Conservation (phyloP, 37 sponge, comb jelly and placozoan species). For the Agelas oroides region DNA sequence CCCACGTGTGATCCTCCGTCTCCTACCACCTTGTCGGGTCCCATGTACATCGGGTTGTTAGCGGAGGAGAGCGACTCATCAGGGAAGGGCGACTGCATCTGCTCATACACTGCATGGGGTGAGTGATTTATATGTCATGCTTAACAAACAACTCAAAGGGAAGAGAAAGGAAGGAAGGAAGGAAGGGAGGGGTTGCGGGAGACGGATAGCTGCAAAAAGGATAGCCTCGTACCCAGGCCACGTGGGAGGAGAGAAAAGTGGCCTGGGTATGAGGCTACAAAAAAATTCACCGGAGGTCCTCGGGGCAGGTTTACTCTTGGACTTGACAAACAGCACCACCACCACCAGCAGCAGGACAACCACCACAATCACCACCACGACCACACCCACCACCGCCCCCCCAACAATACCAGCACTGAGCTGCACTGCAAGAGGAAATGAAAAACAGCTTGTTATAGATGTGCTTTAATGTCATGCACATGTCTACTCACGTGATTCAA, state of each 20-base stretch:
- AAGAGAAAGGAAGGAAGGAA: neutral
- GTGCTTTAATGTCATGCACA: neutral
- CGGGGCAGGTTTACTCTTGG: neutral
- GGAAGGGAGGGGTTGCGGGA: no score
- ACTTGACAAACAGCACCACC: neutral
- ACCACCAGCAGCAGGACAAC: slow-evolving; percentile 1
- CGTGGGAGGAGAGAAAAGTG: neutral
- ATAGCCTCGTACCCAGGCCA: no score
- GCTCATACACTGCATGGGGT: neutral
- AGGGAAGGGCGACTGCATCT: neutral
- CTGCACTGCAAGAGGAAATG: neutral
- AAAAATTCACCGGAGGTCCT: neutral
- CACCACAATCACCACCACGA: neutral
- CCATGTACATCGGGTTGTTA: slow-evolving; percentile 29
- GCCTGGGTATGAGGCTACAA: no score
- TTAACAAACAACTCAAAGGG: no score
- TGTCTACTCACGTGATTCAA: no score
- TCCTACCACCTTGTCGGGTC: neutral
- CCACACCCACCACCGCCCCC: slow-evolving; percentile 7
- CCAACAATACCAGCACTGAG: slow-evolving; percentile 17
- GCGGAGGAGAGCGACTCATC: no score
- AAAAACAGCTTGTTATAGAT: neutral
- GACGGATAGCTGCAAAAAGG: neutral
- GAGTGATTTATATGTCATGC: no score
- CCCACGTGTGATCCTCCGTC: neutral